Evolutionary conservation across 2,113 vertebrate species (phyloP), one percentile per base, ranked within the genome.

Genomic region (Ariopsis seemanni): DNA sequence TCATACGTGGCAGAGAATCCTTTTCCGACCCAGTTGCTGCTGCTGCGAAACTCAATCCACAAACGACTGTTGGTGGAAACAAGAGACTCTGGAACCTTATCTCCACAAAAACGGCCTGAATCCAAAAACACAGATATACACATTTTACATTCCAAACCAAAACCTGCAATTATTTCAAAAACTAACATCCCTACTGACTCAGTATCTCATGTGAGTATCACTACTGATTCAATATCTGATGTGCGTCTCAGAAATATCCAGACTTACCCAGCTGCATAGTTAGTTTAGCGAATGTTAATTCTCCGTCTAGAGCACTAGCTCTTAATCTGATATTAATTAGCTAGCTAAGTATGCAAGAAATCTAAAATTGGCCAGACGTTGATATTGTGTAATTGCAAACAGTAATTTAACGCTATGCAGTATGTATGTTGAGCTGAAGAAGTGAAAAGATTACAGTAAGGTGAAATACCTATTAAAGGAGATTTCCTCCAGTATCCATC

Each of bases 11-110:
- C 97, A 42, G 97, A 96, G 82, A 99, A 99, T 85, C 98, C 98
- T 93, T 99, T 99, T 74, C 98, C 98, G 90, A 99, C 97, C 98
- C 98, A 99, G 87, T 99, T 99, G 93, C 98, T 99, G 96, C 98
- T 99, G 94, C 98, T 99, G 63, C 97, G 97, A 86, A 99, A 99
- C 92, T 99, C 97, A 0, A 99, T 97, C 98, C 98, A 99, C 97
- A 99, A 97, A 87, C 98, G 96, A 94, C 98, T 99, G 87, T 99
- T 98, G 0, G 96, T 96, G 88, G 98, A 99, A 71, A 95, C 92
- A 1, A 99, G 96, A 84, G 96, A 95, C 62, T 99, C 97, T 69
- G 97, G 97, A 77, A 98, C 93, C 93, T 97, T 98, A 92, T 99
- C 97, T 85, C 98, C 98, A 92, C 98, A 99, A 93, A 98, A 99